Base-by-base conservation (phyloP, 2,113 vertebrate genomes). In the Apaloderma vittatum region DNA sequence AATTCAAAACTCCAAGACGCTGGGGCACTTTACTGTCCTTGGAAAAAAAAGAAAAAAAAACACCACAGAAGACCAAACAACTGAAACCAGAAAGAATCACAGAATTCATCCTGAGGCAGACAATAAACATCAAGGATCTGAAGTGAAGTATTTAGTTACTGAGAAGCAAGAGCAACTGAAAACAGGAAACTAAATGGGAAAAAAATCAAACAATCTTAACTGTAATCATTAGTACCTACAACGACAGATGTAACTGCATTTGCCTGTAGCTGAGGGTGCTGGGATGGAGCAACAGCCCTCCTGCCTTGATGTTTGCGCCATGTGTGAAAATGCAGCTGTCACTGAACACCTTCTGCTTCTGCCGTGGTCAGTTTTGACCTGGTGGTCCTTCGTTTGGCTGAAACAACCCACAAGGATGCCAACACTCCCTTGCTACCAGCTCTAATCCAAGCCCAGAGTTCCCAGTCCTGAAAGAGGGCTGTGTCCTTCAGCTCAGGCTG, bases 61-160 rank as follows among this genome's bases (percentile, higher is more conserved):
- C 18, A 15, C 8, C n/a, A 81, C 36, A 78, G 57, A 22, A 73
- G 91, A 89, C 14, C 51, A 78, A 93, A 92, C 74, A 92, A 72
- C 66, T 63, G 43, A 90, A 92, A 37, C 20, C 66, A 94, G 88
- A 72, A 88, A 95, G 51, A 86, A 62, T 17, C 3, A 14, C 86
- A 90, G 82, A 92, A 95, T 81, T 92, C 80, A 54, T 79, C 96
- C 88, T 32, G 15, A 87, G 86, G 95, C 83, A 46, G 57, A 88
- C 80, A 91, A 84, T 81, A 90, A 92, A 84, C 88, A 89, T 29
- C 0, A 18, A 91, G 90, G 65, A 93, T 93, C 94, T 96, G 75
- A 63, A 93, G 70, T 77, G 82, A 80, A 95, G 88, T 58, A 63
- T 84, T 94, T 67, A 32, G 80, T 92, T 84, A 68, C 73, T 85